These are phyloP conservation scores for Lysiphlebus fabarum DNA, from an alignment of 1,140 invertebrate species.

Conservation along the genomic window DNA sequence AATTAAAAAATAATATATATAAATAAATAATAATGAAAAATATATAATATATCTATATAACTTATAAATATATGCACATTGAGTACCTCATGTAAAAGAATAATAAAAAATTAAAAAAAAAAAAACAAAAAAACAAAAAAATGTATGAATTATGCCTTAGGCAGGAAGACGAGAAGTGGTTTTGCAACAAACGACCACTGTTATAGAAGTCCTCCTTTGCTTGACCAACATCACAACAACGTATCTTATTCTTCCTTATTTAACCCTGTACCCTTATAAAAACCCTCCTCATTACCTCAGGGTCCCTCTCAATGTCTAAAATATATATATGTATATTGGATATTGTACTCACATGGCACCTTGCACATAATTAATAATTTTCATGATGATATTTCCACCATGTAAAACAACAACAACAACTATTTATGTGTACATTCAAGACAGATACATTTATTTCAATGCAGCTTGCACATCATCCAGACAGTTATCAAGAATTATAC, in stretches of 20 bases:
- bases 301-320: too few species aligned
- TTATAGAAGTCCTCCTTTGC: slow-evolving; percentile 27
- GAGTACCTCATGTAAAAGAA: slow-evolving; percentile 6
- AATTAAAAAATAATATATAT: too few species aligned
- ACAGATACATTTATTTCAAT: slow-evolving; percentile 1
- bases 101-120: neutral
- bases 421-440: too few species aligned
- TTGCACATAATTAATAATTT: slow-evolving; percentile 33
- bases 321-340: too few species aligned
- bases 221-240: too few species aligned
- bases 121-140: too few species aligned
- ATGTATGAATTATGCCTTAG: slow-evolving; percentile 37
- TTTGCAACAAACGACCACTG: slow-evolving; percentile 39
- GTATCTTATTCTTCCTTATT: neutral
- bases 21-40: neutral
- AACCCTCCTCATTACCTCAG: neutral
- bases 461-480: too few species aligned
- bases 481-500: too few species aligned
- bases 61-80: neutral
- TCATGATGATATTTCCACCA: neutral
- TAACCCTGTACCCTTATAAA: slow-evolving; percentile 1
- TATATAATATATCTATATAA: slow-evolving; percentile 2
- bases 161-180: slow-evolving; percentile 46
- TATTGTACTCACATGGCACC: slow-evolving; percentile 20
- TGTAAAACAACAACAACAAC: too few species aligned